A percentile compares a stretch with the other conserved stretches of the same genome.
Conservation (phyloP, 37 sponge, comb jelly and placozoan species). For the Oopsacas minuta region DNA sequence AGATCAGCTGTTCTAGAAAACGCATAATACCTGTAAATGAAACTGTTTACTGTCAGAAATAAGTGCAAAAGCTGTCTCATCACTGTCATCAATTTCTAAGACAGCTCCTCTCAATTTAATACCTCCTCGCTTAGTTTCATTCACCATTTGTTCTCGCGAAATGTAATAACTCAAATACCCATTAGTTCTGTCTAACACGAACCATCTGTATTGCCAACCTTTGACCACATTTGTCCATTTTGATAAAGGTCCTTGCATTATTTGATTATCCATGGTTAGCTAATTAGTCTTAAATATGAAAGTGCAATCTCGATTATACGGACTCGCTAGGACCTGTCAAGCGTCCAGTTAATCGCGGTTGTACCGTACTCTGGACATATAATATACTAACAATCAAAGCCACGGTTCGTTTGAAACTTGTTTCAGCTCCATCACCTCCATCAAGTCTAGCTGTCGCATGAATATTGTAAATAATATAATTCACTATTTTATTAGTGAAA, state of each 20-base stretch:
- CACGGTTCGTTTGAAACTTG: too few species aligned
- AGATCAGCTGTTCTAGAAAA: too few species aligned
- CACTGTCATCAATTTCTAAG: constrained; percentile 84
- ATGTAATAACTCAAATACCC: constrained; percentile 90
- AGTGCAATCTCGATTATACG: too few species aligned
- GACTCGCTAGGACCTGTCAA: too few species aligned
- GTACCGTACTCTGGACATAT: too few species aligned
- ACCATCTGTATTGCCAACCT: constrained; percentile 98
- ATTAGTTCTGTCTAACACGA: constrained; percentile 74
- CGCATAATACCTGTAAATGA: constrained; percentile 78
- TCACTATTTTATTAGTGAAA: too few species aligned
- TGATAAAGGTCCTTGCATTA: constrained; percentile 86
- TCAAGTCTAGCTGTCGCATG: too few species aligned
- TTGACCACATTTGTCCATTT: constrained; percentile 97
- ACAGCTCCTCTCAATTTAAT: constrained; percentile 58
- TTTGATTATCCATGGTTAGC: not conserved
- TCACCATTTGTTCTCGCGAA: constrained; percentile 83
- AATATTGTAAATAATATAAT: too few species aligned
- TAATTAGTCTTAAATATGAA: too few species aligned
- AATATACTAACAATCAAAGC: too few species aligned
- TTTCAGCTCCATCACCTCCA: too few species aligned
- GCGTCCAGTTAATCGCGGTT: too few species aligned
- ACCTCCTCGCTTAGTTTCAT: constrained; percentile 62
- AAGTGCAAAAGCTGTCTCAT: constrained; percentile 89
- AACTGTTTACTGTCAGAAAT: constrained; percentile 53